phyloP scores from a whole-genome alignment of 2,888 invertebrate genomes.

The Stictocephala bisonia region DNA sequence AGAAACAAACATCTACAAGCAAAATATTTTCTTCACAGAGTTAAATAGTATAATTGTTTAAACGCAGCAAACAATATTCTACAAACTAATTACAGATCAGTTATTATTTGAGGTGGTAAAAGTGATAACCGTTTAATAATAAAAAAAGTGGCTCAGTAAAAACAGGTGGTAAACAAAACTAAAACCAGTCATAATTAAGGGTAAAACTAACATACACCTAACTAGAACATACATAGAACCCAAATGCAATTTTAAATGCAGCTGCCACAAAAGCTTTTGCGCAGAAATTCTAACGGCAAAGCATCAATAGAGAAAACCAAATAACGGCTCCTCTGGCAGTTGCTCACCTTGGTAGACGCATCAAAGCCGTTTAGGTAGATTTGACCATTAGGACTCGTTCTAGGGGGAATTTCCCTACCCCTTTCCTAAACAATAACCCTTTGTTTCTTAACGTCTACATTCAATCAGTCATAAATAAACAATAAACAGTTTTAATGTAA shows the following conservation, averaged over 20 bases:
- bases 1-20: conserved; percentile 38
- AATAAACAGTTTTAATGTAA: too few species aligned
- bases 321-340: too few species aligned
- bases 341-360: conserved; percentile 31
- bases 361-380: conserved; percentile 40
- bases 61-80: conserved; percentile 40
- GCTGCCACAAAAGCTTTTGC: conserved; percentile 47
- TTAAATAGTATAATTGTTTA: not conserved
- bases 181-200: conserved; percentile 36
- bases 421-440: conserved; percentile 42
- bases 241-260: conserved; percentile 39
- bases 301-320: conserved; percentile 40
- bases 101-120: not conserved
- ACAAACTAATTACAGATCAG: conserved; percentile 31
- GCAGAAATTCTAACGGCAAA: conserved; percentile 45
- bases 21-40: conserved; percentile 18
- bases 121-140: conserved; percentile 22
- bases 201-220: conserved; percentile 39
- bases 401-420: conserved; percentile 11
- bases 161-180: conserved; percentile 24
- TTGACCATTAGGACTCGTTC: conserved; percentile 35
- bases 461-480: too few species aligned
- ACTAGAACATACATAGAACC: conserved; percentile 36
- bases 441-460: conserved; percentile 17
- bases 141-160: conserved; percentile 32